Conservation (phyloP, 2,888 invertebrate genomes). For the Aspidiotus destructor region DNA sequence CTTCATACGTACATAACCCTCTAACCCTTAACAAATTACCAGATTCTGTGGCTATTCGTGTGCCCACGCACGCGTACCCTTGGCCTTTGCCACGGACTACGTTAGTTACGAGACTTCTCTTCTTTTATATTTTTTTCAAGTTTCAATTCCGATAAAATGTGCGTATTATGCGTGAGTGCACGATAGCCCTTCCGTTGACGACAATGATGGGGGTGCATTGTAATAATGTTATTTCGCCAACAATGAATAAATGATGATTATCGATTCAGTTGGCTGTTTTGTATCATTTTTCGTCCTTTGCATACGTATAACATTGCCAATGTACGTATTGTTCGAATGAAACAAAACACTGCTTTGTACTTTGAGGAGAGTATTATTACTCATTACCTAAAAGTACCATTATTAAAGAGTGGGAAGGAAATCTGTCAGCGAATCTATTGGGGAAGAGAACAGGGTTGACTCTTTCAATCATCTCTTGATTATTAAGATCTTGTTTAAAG, state of each 20-base stretch:
- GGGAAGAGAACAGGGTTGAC: too few relatives aligned
- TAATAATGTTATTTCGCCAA: conserved; percentile 26
- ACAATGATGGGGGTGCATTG: background rate
- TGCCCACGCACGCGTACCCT: conserved; percentile 6
- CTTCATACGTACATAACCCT: conserved; percentile 11
- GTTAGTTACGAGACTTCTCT: background rate
- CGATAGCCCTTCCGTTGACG: too few relatives aligned
- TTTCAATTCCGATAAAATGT: conserved; percentile 28
- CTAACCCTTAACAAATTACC: conserved; percentile 30
- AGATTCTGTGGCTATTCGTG: conserved; percentile 24
- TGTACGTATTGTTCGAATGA: too few relatives aligned
- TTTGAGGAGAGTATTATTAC: too few relatives aligned
- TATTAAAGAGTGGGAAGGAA: too few relatives aligned
- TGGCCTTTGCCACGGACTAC: background rate
- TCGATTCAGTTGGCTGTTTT: background rate
- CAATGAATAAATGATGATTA: conserved; percentile 23
- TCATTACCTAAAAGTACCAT: too few relatives aligned
- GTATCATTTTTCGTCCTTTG: too few relatives aligned
- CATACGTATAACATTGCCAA: too few relatives aligned
- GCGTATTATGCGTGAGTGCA: background rate
- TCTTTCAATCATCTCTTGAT: too few relatives aligned
- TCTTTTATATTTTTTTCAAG: conserved; percentile 17
- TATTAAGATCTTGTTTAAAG: too few relatives aligned
- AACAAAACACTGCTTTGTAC: too few relatives aligned
- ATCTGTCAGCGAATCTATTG: too few relatives aligned